Conservation (phyloP, 2,797 vertebrate species). For the Chromobotia macracanthus region DNA sequence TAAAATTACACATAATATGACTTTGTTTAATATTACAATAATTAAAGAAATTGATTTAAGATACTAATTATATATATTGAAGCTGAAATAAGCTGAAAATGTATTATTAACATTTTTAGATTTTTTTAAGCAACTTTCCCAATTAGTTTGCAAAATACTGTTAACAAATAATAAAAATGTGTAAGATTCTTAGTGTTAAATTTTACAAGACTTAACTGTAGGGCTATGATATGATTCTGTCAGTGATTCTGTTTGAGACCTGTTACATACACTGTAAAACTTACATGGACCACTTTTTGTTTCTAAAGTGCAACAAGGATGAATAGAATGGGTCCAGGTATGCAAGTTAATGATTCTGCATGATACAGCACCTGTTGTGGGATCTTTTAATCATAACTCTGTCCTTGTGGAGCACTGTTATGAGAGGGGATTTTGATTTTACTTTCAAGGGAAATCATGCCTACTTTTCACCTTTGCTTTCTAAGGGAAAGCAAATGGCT, state of each 20-base stretch:
- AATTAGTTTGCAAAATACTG: not conserved
- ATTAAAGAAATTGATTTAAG: not conserved
- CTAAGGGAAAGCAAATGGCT: constrained; percentile 79
- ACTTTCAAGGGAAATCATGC: constrained; percentile 74
- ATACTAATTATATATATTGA: not conserved
- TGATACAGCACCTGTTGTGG: constrained; percentile 95
- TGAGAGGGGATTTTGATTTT: constrained; percentile 81
- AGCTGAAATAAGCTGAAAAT: not conserved
- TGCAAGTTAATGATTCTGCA: constrained; percentile 99
- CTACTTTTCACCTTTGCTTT: constrained; percentile 87
- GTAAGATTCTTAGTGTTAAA: not conserved
- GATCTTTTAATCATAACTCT: constrained; percentile 92
- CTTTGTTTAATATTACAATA: not conserved
- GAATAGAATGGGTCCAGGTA: constrained; percentile 99
- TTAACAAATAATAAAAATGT: not conserved
- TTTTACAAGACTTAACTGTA: constrained; percentile 18
- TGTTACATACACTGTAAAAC: constrained; percentile 87
- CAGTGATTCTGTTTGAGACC: constrained; percentile 69
- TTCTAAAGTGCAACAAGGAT: constrained; percentile 99
- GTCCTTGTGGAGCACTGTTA: constrained; percentile 94
- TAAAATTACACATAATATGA: not conserved
- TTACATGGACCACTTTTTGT: constrained; percentile 97
- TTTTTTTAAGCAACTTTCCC: not conserved
- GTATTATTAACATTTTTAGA: not conserved
- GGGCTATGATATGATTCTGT: constrained; percentile 63